Evolutionary conservation across 2,113 vertebrate species (phyloP).

Genomic region (Poecilia latipinna): DNA sequence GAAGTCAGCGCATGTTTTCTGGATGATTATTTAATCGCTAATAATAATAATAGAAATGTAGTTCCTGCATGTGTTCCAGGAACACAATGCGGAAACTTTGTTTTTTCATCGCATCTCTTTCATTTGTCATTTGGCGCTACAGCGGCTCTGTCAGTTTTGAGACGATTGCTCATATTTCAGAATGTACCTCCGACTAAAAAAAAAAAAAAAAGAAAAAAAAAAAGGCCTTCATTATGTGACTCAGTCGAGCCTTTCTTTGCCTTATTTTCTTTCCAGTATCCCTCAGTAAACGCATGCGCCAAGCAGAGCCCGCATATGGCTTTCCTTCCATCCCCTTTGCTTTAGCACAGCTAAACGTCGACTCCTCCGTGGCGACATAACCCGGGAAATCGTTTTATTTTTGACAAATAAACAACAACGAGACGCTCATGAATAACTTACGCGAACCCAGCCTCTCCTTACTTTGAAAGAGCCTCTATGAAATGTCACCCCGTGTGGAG

Average conservation of each 20-base stretch:
- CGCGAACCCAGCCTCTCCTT: conserved; percentile 7
- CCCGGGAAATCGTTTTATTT: not conserved
- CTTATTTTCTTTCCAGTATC: conserved; percentile 11
- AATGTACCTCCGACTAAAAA: conserved; percentile 31
- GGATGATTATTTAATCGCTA: not conserved
- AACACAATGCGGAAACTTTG: conserved; percentile 34
- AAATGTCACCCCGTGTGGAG: conserved; percentile 21
- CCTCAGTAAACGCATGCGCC: conserved; percentile 66
- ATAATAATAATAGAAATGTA: not conserved
- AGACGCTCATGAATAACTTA: conserved; percentile 26
- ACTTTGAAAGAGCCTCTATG: conserved; percentile 36
- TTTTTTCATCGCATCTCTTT: not conserved
- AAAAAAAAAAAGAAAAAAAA: conserved; percentile 8
- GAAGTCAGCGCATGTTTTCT: conserved; percentile 13
- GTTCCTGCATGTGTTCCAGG: not conserved
- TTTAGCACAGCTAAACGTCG: conserved; percentile 21
- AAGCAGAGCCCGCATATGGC: not conserved
- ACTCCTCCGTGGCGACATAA: conserved; percentile 3
- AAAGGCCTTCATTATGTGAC: conserved; percentile 66
- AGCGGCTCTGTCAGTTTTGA: conserved; percentile 13
- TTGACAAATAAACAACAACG: not conserved
- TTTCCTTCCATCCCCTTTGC: conserved; percentile 29
- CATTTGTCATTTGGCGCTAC: not conserved
- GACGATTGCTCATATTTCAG: conserved; percentile 58
- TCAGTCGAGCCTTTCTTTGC: conserved; percentile 34